Evolutionary conservation across 2,797 vertebrate genomes (phyloP).

Genomic region (Pangasius mekongensis): DNA sequence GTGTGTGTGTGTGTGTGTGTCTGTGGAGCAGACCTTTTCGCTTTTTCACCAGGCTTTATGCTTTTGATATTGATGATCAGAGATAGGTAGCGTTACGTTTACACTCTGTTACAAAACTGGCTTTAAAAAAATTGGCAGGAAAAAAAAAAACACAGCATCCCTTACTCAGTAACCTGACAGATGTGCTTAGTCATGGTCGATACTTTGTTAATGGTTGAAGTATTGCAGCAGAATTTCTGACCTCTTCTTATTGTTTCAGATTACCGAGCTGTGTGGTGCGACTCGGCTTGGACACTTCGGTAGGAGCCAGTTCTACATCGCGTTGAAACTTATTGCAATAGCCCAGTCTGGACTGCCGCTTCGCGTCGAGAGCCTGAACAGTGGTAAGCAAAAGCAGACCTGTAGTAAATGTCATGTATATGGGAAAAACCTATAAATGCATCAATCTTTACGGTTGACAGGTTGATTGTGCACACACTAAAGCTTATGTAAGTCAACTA

Average conservation of each 20-base stretch:
- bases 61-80: background rate
- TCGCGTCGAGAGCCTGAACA: slow-evolving; percentile 95
- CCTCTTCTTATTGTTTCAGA: slow-evolving; percentile 71
- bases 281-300: slow-evolving; percentile 97
- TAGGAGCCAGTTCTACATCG: slow-evolving; percentile 98
- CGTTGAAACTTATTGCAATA: slow-evolving; percentile 96
- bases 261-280: slow-evolving; percentile 96
- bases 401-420: background rate
- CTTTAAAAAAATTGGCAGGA: background rate
- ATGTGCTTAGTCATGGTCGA: background rate
- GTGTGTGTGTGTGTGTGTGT: background rate
- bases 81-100: background rate
- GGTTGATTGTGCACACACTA: background rate
- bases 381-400: slow-evolving; percentile 78
- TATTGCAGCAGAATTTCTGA: slow-evolving; percentile 9
- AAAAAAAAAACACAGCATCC: no score
- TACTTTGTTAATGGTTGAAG: background rate
- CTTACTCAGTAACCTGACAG: background rate
- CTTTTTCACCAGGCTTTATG: background rate
- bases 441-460: background rate
- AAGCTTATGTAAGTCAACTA: background rate
- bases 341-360: slow-evolving; percentile 94
- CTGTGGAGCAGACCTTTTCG: background rate
- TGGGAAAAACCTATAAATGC: background rate
- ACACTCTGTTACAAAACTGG: background rate